Percentiles rank a stretch among this genome's conserved stretches.
Evolutionary conservation across 2,888 invertebrate species (phyloP).

Genomic region (Dasypogon diadema): DNA sequence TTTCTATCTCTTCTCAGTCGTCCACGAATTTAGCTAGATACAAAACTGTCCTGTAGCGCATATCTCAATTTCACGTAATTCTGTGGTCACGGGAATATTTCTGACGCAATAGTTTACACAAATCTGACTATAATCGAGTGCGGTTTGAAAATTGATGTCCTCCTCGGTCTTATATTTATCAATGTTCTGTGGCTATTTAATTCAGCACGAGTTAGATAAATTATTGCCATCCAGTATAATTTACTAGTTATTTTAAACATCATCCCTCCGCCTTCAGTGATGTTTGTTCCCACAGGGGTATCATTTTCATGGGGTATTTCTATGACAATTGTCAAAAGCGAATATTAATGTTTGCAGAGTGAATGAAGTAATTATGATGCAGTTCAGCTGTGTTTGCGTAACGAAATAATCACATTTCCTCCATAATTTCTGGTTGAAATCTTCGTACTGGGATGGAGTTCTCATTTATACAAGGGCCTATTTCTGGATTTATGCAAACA

Average conservation of each 20-base stretch:
- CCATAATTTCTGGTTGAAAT: no score
- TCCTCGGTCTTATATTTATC: neutral
- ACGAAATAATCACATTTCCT: no score
- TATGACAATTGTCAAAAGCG: neutral
- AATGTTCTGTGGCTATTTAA: neutral
- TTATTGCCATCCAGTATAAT: neutral
- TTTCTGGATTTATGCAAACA: no score
- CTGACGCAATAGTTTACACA: neutral
- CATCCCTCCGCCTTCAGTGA: neutral
- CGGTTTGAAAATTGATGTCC: neutral
- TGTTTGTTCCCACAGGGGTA: neutral
- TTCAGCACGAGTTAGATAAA: neutral
- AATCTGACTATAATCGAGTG: neutral
- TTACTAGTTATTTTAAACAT: neutral
- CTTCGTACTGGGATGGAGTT: no score
- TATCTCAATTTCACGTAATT: neutral
- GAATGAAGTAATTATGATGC: neutral
- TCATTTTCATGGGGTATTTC: neutral
- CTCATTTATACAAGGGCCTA: no score
- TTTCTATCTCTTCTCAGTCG: neutral
- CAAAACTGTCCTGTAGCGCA: neutral
- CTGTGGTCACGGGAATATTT: neutral
- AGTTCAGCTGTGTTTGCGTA: no score
- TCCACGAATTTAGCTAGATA: neutral
- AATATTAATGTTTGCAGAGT: neutral